phyloP scores from a whole-genome alignment of 2,113 vertebrate genomes.

The Lepus europaeus region DNA sequence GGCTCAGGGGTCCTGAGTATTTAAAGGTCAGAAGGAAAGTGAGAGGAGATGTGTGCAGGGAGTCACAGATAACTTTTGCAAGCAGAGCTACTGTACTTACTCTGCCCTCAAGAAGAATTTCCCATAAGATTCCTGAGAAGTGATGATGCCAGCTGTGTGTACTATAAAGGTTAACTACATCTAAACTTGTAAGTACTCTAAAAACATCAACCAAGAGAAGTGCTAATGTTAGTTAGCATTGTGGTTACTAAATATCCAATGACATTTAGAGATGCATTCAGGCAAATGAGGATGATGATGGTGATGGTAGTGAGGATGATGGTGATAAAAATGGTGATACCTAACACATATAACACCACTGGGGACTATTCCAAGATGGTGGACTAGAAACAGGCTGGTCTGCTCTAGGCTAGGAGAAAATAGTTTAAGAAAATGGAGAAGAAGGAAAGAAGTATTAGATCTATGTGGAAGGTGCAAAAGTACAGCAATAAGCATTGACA shows the following conservation, averaged over 20 bases:
- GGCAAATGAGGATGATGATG: background rate
- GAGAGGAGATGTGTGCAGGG: background rate
- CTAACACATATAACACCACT: no score
- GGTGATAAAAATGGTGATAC: no score
- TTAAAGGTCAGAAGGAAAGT: background rate
- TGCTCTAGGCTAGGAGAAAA: no score
- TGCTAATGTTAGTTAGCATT: background rate
- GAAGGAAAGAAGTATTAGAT: no score
- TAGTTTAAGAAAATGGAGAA: no score
- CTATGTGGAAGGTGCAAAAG: no score
- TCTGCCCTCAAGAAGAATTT: fast-evolving
- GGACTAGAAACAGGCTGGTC: no score
- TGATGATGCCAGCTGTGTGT: background rate
- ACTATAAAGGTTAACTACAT: background rate
- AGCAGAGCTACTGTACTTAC: background rate
- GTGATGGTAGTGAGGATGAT: background rate
- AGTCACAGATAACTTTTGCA: background rate
- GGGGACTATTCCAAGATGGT: no score
- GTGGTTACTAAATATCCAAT: background rate
- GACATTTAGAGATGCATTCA: background rate
- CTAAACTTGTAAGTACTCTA: background rate
- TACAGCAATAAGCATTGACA: no score
- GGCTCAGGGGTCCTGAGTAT: background rate
- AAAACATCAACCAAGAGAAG: background rate
- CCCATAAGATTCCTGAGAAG: background rate